Conservation (phyloP, 1,140 invertebrate species). For the Danaus melanippus region DNA sequence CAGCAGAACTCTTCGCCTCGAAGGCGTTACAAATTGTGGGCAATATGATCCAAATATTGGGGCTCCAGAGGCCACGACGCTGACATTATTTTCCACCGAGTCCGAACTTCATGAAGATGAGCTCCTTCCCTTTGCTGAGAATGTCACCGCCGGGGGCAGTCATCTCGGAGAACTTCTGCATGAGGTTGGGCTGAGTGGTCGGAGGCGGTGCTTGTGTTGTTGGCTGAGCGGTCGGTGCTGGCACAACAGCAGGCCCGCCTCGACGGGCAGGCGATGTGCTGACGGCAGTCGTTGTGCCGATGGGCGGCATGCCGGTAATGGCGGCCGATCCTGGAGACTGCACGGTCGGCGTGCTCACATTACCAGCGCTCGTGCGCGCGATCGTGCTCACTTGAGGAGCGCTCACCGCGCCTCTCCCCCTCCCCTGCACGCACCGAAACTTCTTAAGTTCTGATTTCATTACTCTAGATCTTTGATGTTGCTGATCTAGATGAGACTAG, state of each 20-base stretch:
- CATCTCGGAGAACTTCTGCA: conserved; percentile 88
- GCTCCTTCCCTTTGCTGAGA: conserved; percentile 90
- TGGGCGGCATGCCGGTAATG: conserved; percentile 28
- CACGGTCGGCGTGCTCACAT: conserved; percentile 49
- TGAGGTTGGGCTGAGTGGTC: conserved; percentile 78
- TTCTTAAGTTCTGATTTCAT: neutral
- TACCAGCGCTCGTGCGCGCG: conserved; percentile 68
- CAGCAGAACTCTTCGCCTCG: conserved; percentile 32
- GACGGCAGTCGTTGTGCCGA: conserved; percentile 28
- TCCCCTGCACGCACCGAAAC: conserved; percentile 40
- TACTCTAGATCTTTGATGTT: conserved; percentile 2
- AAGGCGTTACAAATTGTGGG: conserved; percentile 20
- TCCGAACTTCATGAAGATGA: conserved; percentile 93
- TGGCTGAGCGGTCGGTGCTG: conserved; percentile 52
- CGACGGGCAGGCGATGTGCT: conserved; percentile 44
- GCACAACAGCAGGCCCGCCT: conserved; percentile 76
- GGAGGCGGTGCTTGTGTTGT: conserved; percentile 34
- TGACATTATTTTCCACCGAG: conserved; percentile 83
- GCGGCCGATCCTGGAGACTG: conserved; percentile 62
- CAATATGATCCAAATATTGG: conserved; percentile 21
- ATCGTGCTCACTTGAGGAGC: conserved; percentile 56
- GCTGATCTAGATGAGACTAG: conserved; percentile 12
- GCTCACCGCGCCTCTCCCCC: conserved; percentile 64
- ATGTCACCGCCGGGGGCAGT: conserved; percentile 86
- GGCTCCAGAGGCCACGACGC: conserved; percentile 42